A percentile compares a stretch with the other conserved stretches of the same genome.
Evolutionary conservation across 2,113 vertebrate genomes (phyloP).

Genomic region (Amazona vittata): DNA sequence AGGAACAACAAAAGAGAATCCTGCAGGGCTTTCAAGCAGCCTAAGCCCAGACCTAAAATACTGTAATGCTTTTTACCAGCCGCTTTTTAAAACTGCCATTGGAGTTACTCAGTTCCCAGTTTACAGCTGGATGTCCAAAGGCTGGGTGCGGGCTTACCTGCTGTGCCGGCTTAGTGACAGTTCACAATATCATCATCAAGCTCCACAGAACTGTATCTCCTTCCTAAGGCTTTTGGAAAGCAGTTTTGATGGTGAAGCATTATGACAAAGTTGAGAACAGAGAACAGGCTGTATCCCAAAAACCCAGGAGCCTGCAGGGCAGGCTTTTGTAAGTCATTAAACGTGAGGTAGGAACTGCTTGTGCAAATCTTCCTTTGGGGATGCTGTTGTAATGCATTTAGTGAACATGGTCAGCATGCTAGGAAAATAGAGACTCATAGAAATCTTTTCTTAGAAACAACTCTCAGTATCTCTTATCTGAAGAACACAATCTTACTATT

Average conservation of each 20-base stretch:
- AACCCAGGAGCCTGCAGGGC: neutral
- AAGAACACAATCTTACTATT: rapidly evolving
- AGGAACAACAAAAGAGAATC: rapidly evolving
- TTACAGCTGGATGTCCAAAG: rapidly evolving
- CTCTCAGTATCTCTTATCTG: neutral
- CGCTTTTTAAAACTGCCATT: neutral
- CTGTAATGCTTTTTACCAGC: rapidly evolving
- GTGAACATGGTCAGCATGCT: too few species aligned
- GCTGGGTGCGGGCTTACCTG: rapidly evolving
- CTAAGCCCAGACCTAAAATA: neutral
- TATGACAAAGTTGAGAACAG: too few species aligned
- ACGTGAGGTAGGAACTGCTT: neutral
- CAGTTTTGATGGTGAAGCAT: neutral
- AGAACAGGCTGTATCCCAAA: neutral
- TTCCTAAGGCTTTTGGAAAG: neutral
- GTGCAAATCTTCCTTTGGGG: neutral
- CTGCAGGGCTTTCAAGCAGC: neutral
- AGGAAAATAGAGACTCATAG: neutral
- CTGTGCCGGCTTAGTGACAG: rapidly evolving
- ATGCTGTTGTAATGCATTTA: neutral
- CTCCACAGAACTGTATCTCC: neutral
- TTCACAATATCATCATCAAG: rapidly evolving
- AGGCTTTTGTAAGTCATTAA: neutral
- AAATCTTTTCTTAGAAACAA: neutral
- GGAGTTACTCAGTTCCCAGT: rapidly evolving